Evolutionary conservation across 2,113 vertebrate species (phyloP), one percentile per base, ranked within the genome.

Genomic region (Heterotilapia buettikoferi): DNA sequence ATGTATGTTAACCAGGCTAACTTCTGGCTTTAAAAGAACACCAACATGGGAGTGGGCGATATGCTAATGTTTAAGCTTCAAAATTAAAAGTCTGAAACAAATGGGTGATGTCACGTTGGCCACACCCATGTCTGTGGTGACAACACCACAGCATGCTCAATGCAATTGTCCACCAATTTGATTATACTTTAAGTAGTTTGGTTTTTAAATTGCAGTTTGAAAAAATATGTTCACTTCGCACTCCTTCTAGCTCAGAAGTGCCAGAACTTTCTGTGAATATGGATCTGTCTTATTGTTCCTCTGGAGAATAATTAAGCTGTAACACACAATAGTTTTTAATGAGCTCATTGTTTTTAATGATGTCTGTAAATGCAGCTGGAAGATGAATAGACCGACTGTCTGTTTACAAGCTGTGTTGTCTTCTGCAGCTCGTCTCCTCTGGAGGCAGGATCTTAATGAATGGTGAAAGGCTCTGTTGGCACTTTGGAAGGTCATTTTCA

Each of bases 401-500:
- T 84, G 54, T 87, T 86, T 82, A 63, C 56, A 50, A 83, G 83
- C 81, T 82, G 40, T 82, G 78, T 63, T 86, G 71, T 66, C 71
- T 85, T 79, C 89, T 76, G 5, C 31, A 78, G 56, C 53, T 24
- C 61, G 18, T 19, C 53, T 43, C 33, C 24, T 68, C n/a, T 21
- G 21, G 21, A 76, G 79, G 36, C 29, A 79, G 47, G 13, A n/a
- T 84, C 18, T 12, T 82, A 90, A 89, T 82, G 33, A 86, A 86
- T 56, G 43, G 31, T 83, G 50, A 82, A 59, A 40, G 53, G 38
- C 84, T 87, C 45, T 26, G 66, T 57, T 73, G 61, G 85, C 68
- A 47, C 38, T 83, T 83, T 83, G 18, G 59, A 90, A 89, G 87
- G 85, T 88, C 90, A 90, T 82, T 81, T 54, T 82, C 85, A 88